Percentiles rank a stretch among this genome's conserved stretches.
phyloP scores from a whole-genome alignment of 1,140 invertebrate species.

The Hyphantria cunea region DNA sequence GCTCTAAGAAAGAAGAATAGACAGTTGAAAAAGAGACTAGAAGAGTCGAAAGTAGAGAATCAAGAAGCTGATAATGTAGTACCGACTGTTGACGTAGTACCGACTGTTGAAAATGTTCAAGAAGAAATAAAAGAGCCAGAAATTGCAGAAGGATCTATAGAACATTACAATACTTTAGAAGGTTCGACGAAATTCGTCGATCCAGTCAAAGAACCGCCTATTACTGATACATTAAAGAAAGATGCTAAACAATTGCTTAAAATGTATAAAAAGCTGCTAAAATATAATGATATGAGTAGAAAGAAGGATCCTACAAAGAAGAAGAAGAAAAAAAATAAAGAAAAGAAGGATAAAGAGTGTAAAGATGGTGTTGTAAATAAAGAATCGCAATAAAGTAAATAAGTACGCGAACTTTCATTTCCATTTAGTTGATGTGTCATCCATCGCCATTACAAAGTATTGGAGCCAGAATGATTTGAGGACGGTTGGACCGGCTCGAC shows the following conservation, averaged over 20 bases:
- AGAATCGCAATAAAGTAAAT: neutral
- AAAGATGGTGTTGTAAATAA: slow-evolving; percentile 24
- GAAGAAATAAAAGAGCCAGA: slow-evolving; percentile 9
- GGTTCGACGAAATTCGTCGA: slow-evolving; percentile 72
- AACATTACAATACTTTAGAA: slow-evolving; percentile 74
- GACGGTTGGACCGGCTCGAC: too few relatives aligned
- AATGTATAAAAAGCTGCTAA: slow-evolving; percentile 79
- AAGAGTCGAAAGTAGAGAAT: slow-evolving; percentile 49
- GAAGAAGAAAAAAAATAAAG: slow-evolving; percentile 66
- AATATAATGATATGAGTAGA: slow-evolving; percentile 70
- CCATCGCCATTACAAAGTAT: too few relatives aligned
- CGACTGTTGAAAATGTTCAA: slow-evolving; percentile 17
- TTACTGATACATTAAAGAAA: slow-evolving; percentile 65
- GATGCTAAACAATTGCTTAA: slow-evolving; percentile 75
- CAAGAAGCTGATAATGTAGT: too few relatives aligned
- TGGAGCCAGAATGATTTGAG: too few relatives aligned
- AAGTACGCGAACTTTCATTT: too few relatives aligned
- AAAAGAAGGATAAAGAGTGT: slow-evolving; percentile 51
- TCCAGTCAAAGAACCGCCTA: slow-evolving; percentile 47
- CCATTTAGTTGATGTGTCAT: too few relatives aligned
- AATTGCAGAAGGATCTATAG: slow-evolving; percentile 70
- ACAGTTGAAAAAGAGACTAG: slow-evolving; percentile 78
- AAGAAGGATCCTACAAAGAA: slow-evolving; percentile 64
- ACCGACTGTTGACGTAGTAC: slow-evolving; percentile 14
- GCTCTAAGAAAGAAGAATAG: slow-evolving; percentile 83